A percentile compares a stretch with the other conserved stretches of the same genome.
Conservation (phyloP, 1,140 invertebrate genomes). For the Bombus terrestris region DNA sequence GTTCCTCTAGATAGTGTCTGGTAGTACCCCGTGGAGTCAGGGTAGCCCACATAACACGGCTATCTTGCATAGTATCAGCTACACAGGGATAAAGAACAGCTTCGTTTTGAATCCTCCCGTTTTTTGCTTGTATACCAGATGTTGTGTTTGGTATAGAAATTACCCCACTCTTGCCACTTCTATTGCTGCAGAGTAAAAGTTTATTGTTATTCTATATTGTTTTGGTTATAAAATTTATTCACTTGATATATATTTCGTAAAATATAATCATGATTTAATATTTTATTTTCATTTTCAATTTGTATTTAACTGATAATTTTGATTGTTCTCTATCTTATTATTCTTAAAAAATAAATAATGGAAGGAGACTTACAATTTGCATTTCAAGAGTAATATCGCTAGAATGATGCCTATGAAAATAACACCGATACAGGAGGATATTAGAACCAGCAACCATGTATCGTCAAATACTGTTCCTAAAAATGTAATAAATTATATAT, state of each 20-base stretch:
- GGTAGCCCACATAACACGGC: slow-evolving; percentile 91
- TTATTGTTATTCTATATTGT: slow-evolving; percentile 2
- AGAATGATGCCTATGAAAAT: slow-evolving; percentile 89
- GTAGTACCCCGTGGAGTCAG: slow-evolving; percentile 90
- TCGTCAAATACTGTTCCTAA: slow-evolving; percentile 86
- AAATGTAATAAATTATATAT: slow-evolving; percentile 34
- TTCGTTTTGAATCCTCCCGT: slow-evolving; percentile 78
- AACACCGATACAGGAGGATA: slow-evolving; percentile 90
- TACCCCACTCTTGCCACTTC: slow-evolving; percentile 73
- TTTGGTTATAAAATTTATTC: neutral
- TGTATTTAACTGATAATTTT: neutral
- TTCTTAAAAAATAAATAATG: neutral
- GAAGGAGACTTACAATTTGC: slow-evolving; percentile 88
- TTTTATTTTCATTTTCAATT: neutral
- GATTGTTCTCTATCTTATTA: neutral
- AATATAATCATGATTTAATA: neutral
- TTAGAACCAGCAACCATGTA: slow-evolving; percentile 91
- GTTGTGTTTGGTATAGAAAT: slow-evolving; percentile 75
- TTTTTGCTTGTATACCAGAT: slow-evolving; percentile 74
- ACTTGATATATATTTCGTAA: neutral
- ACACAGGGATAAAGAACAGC: slow-evolving; percentile 83
- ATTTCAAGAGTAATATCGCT: slow-evolving; percentile 90
- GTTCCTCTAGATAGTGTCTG: slow-evolving; percentile 85
- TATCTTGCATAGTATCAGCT: slow-evolving; percentile 83
- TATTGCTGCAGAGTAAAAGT: slow-evolving; percentile 63